Evolutionary conservation across 2,797 vertebrate species (phyloP).

Genomic region (Intellagama lesueurii): DNA sequence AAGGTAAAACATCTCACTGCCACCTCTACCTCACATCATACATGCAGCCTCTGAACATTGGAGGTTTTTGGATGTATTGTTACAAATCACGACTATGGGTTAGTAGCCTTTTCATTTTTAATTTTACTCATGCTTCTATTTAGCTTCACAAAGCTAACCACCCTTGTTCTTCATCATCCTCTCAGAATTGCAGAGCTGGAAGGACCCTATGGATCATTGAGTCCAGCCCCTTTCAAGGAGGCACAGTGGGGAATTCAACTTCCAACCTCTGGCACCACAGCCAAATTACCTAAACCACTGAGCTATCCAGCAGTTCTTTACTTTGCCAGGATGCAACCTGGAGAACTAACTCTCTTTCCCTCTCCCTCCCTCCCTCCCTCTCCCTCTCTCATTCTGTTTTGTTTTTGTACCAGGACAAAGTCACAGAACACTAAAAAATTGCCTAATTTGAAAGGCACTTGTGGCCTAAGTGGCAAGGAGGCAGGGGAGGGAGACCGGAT

Average conservation of each 20-base stretch:
- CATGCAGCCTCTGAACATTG: background rate
- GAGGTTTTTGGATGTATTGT: rapidly evolving
- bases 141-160: background rate
- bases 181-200: too few species aligned
- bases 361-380: too few species aligned
- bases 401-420: background rate
- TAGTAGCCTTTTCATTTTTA: background rate
- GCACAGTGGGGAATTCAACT: too few species aligned
- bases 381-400: too few species aligned
- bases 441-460: too few species aligned
- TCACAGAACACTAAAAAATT: background rate
- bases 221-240: too few species aligned
- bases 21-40: background rate
- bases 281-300: too few species aligned
- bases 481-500: too few species aligned
- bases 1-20: background rate
- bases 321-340: background rate
- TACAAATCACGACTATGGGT: background rate
- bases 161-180: too few species aligned
- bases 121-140: background rate
- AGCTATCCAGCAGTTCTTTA: background rate
- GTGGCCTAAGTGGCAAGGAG: too few species aligned
- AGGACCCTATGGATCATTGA: too few species aligned
- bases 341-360: background rate
- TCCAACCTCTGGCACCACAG: too few species aligned